Percentiles rank a stretch among this genome's conserved stretches.
These are phyloP conservation scores for Micromys minutus DNA, from an alignment of 2,113 vertebrate species.

Conservation along the genomic window DNA sequence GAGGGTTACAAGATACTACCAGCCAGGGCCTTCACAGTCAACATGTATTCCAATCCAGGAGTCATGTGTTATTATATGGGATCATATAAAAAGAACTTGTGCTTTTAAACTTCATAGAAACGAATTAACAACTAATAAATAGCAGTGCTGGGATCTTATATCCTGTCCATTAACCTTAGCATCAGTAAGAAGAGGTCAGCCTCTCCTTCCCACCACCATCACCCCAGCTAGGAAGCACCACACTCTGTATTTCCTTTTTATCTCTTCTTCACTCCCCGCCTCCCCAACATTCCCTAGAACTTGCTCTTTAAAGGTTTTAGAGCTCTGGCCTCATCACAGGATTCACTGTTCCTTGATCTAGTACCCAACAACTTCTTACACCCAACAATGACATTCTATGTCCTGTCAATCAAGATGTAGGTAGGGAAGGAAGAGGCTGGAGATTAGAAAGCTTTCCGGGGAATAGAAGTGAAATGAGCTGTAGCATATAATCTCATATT, in stretches of 20 bases:
- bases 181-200: not conserved
- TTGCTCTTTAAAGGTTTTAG: not conserved
- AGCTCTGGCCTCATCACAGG: not conserved
- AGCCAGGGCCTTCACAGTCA: not conserved
- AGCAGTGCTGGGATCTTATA: not conserved
- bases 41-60: not conserved
- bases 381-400: not conserved
- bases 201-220: not conserved
- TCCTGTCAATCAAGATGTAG: not conserved
- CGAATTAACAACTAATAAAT: not conserved
- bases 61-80: not conserved
- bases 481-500: not conserved
- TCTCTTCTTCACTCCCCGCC: not conserved
- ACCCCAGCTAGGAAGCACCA: not conserved
- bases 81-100: not conserved
- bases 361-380: no score
- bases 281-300: rapidly evolving
- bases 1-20: not conserved
- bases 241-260: not conserved
- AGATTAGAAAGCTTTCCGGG: constrained; percentile 13
- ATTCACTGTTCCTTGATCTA: not conserved
- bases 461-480: constrained; percentile 20
- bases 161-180: not conserved
- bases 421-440: not conserved
- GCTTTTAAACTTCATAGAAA: not conserved